Evolutionary conservation across 1,140 invertebrate species (phyloP).

Genomic region (Bombus waltoni): DNA sequence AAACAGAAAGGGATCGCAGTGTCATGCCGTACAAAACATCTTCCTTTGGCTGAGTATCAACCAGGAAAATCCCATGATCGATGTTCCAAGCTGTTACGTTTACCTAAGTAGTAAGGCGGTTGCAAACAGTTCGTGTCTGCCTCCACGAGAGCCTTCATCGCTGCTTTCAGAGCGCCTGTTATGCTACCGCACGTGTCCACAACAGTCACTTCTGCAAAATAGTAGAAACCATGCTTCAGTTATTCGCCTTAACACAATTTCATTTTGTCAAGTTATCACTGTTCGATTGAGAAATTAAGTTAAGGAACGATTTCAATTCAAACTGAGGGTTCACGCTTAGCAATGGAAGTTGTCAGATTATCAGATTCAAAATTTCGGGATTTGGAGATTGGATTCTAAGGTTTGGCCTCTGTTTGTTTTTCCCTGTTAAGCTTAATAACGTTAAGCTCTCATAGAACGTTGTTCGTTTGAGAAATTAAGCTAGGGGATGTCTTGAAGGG

Average conservation of each 20-base stretch:
- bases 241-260: neutral
- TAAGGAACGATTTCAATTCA: neutral
- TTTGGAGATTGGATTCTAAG: no score
- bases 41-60: neutral
- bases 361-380: neutral
- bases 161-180: constrained; percentile 75
- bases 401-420: no score
- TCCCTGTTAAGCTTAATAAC: neutral
- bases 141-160: constrained; percentile 77
- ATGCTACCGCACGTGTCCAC: constrained; percentile 79
- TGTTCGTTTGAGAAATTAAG: neutral
- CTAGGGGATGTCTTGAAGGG: no score
- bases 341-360: neutral
- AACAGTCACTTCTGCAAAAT: constrained; percentile 71
- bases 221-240: neutral
- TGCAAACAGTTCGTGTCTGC: constrained; percentile 77
- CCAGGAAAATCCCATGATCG: neutral
- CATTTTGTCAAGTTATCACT: neutral
- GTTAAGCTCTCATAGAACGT: neutral
- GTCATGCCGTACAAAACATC: neutral
- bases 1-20: neutral
- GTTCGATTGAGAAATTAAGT: neutral
- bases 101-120: constrained; percentile 79
- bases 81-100: neutral
- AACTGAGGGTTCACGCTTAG: accelerated